Percentiles rank a stretch among this genome's conserved stretches.
Conservation (phyloP, 2,888 invertebrate species). For the Parnassius apollo region DNA sequence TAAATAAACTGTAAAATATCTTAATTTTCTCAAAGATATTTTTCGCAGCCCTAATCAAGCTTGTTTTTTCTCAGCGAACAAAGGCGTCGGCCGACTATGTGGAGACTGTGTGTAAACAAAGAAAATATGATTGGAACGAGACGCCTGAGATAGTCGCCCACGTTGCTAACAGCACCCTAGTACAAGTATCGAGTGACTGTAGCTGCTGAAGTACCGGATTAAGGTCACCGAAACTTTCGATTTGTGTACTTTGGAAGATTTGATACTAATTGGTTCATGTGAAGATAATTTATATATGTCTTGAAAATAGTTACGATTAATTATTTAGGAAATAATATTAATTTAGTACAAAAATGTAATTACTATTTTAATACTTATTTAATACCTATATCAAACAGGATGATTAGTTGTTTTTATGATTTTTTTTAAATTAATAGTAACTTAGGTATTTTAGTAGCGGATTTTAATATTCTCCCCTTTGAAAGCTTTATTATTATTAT, state of each 20-base stretch:
- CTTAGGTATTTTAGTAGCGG: too few relatives aligned
- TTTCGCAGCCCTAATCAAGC: slow-evolving; percentile 12
- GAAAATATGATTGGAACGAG: slow-evolving; percentile 64
- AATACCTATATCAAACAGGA: too few relatives aligned
- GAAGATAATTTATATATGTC: slow-evolving; percentile 17
- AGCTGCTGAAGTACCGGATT: slow-evolving; percentile 22
- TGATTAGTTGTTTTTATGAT: too few relatives aligned
- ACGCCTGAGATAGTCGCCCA: slow-evolving; percentile 40
- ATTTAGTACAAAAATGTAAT: too few relatives aligned
- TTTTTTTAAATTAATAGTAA: too few relatives aligned
- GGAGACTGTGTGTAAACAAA: slow-evolving; percentile 66
- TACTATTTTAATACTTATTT: too few relatives aligned
- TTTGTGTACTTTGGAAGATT: slow-evolving; percentile 23
- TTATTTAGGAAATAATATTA: too few relatives aligned
- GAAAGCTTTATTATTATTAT: too few relatives aligned
- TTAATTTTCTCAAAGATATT: not conserved
- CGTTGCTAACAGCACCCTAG: slow-evolving; percentile 28
- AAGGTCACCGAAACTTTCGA: slow-evolving; percentile 32
- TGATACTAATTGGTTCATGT: slow-evolving; percentile 26
- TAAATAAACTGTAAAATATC: too few relatives aligned
- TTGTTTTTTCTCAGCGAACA: slow-evolving; percentile 39
- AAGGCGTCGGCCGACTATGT: slow-evolving; percentile 49
- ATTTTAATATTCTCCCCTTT: too few relatives aligned
- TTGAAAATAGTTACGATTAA: not conserved
- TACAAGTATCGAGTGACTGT: slow-evolving; percentile 31